phyloP scores from a whole-genome alignment of 2,888 invertebrate species.

The Hetaerina titia region DNA sequence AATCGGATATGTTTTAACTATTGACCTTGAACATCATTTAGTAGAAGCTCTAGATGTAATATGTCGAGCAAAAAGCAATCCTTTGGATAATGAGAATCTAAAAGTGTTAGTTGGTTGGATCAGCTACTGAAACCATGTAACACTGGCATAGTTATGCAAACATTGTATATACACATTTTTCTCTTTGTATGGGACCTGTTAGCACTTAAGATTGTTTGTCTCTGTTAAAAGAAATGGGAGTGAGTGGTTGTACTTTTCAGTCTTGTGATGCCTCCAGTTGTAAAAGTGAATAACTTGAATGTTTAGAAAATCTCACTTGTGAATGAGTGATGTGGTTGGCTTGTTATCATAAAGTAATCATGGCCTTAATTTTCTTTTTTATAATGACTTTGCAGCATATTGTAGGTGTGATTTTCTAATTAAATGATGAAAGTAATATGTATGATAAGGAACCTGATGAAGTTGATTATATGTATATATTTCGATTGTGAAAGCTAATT shows the following conservation, averaged over 20 bases:
- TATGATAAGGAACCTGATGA: not conserved
- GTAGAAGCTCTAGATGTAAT: not conserved
- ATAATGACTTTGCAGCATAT: not conserved
- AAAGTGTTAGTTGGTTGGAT: conserved; percentile 17
- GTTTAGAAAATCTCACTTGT: not conserved
- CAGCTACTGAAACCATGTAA: not conserved
- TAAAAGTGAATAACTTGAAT: conserved; percentile 47
- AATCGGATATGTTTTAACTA: not conserved
- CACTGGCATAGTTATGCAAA: conserved; percentile 14
- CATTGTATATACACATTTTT: conserved; percentile 57
- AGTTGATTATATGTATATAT: not conserved
- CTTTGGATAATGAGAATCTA: not conserved
- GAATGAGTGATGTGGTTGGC: conserved; percentile 32
- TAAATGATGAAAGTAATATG: not conserved
- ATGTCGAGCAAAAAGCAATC: not conserved
- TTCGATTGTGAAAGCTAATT: not conserved
- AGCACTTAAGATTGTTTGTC: conserved; percentile 48
- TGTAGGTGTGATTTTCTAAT: not conserved
- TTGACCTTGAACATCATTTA: conserved; percentile 19
- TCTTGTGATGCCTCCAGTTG: conserved; percentile 55
- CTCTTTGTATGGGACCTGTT: conserved; percentile 66
- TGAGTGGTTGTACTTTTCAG: conserved; percentile 22
- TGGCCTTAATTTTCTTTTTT: conserved; percentile 42
- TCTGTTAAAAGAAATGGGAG: conserved; percentile 46
- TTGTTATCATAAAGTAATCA: conserved; percentile 22